phyloP scores from a whole-genome alignment of 2,797 vertebrate genomes.

The Falco peregrinus region DNA sequence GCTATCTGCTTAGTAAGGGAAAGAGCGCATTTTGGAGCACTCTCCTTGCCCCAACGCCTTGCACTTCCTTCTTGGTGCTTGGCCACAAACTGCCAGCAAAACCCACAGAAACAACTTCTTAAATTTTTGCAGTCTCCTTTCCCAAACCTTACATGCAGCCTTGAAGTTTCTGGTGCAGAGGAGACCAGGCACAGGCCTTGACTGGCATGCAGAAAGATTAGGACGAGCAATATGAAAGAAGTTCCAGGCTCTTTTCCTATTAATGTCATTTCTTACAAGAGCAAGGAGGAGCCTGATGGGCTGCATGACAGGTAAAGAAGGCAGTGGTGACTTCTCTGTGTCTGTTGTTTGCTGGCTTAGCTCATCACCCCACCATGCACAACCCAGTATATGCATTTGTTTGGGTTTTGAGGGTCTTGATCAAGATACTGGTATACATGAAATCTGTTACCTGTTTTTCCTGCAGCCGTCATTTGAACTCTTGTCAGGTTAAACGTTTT shows the following conservation, averaged over 20 bases:
- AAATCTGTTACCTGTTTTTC: not conserved
- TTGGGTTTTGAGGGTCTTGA: not conserved
- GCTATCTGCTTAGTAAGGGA: not conserved
- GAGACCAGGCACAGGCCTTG: not conserved
- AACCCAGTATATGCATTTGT: not conserved
- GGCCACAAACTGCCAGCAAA: not conserved
- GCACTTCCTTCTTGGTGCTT: not conserved
- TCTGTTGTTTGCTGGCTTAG: not conserved
- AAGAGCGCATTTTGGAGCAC: not conserved
- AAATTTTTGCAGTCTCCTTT: not conserved
- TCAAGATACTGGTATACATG: accelerated
- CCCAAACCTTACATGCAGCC: not conserved
- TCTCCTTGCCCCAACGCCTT: not conserved
- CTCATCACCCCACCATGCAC: not conserved
- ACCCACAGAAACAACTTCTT: not conserved
- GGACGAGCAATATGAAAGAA: not conserved
- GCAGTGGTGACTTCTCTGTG: not conserved
- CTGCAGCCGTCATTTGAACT: not conserved
- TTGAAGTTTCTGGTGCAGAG: not conserved
- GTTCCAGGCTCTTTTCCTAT: not conserved
- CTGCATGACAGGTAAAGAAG: not conserved
- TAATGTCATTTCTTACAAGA: not conserved
- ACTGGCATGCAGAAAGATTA: not conserved
- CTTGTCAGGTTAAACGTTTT: not conserved
- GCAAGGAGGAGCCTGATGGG: not conserved